Evolutionary conservation across 2,797 vertebrate genomes (phyloP), one percentile per base, ranked within the genome.

Genomic region (Setipinna tenuifilis): DNA sequence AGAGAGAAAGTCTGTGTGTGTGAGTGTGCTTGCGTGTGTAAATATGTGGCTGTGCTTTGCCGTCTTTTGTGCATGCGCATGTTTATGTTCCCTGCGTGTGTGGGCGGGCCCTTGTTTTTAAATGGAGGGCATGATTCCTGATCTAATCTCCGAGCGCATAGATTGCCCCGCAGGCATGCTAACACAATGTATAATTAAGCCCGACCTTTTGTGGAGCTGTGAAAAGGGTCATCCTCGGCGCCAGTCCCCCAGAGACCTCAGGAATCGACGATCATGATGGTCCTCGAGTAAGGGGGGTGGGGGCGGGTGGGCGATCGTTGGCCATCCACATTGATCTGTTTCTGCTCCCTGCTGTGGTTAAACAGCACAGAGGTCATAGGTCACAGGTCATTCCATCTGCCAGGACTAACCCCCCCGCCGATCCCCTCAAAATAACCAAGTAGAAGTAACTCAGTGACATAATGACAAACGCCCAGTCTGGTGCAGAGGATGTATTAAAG

Each of bases 291-390:
- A 19, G 28, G 25, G 25, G n/a, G n/a, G n/a, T n/a, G n/a, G n/a
- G n/a, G n/a, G n/a, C n/a, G n/a, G n/a, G n/a, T n/a, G 50, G 9
- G 68, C 28, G 14, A 75, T 75, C 28, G 35, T 35, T 41, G 35
- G 28, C 28, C 28, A 16, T 17, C 68, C 4, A 19, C 35, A 75
- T 75, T 75, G 68, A 75, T 75, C 68, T 75, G 68, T 75, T 75
- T 31, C 31, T 7, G 68, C 68, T 75, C 68, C 68, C 68, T 14
- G 68, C 68, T 35, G 68, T 75, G 68, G 68, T 75, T 6, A 75
- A 75, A 75, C 68, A 75, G 31, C 31, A 75, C 16, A 19, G 31
- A 54, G 68, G 31, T 75, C 68, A 75, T 28, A 75, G 68, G 68
- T 54, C 68, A 75, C 28, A 35, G 68, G 68, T 75, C 68, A 75